A percentile compares a stretch with the other conserved stretches of the same genome.
Conservation (phyloP, 2,113 vertebrate species). For the Psilopsiagon aymara region DNA sequence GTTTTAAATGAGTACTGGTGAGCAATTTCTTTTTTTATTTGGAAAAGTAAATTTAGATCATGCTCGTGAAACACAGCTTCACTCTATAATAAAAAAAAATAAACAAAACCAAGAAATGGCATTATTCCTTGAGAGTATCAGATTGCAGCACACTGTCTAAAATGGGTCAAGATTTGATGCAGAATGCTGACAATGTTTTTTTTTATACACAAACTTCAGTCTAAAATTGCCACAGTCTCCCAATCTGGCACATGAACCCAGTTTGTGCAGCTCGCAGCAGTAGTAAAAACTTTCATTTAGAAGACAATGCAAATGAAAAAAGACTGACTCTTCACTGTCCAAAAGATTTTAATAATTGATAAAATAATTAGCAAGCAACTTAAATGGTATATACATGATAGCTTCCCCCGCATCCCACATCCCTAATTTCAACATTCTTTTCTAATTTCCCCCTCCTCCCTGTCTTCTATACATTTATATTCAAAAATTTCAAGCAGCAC, state of each 20-base stretch:
- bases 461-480: background rate
- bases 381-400: background rate
- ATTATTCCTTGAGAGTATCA: background rate
- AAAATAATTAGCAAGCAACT: background rate
- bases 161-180: slow-evolving; percentile 35
- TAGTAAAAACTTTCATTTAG: slow-evolving; percentile 24
- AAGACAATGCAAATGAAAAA: background rate
- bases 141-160: background rate
- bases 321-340: background rate
- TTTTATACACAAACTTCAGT: slow-evolving; percentile 21
- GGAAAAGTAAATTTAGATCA: background rate
- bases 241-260: slow-evolving; percentile 3
- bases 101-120: background rate
- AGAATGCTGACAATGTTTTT: slow-evolving; percentile 12
- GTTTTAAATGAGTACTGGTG: background rate
- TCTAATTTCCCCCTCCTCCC: background rate
- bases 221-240: slow-evolving; percentile 32
- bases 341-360: background rate
- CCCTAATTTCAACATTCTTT: background rate
- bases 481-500: background rate
- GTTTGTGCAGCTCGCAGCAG: background rate
- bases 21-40: background rate
- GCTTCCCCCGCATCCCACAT: background rate
- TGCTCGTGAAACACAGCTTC: background rate
- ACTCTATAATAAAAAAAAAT: background rate